Percentiles rank a stretch among this genome's conserved stretches.
Conservation (phyloP, 2,797 vertebrate genomes). For the Bradypus variegatus region DNA sequence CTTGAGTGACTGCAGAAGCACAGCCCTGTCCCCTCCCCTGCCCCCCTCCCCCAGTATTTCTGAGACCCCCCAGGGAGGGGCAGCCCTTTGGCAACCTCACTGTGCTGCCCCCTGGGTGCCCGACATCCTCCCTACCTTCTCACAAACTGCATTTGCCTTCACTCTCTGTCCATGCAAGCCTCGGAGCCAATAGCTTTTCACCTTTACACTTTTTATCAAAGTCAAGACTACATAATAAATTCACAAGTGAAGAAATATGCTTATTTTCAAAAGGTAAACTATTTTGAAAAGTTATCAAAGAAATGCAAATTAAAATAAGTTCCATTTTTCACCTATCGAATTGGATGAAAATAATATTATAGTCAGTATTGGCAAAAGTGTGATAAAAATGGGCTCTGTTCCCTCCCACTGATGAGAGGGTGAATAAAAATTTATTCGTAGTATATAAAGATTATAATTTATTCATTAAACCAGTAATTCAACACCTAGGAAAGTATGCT, state of each 20-base stretch:
- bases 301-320: slow-evolving; percentile 49
- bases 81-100: no score
- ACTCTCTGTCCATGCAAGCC: not conserved
- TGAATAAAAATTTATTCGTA: not conserved
- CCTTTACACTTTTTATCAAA: slow-evolving; percentile 29
- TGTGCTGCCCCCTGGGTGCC: not conserved
- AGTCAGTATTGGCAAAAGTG: not conserved
- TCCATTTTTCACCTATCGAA: not conserved
- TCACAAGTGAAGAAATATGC: slow-evolving; percentile 27
- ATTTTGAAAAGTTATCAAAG: slow-evolving; percentile 32
- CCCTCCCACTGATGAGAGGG: not conserved
- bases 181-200: not conserved
- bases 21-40: not conserved
- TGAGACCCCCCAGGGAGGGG: not conserved
- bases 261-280: slow-evolving; percentile 59
- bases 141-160: not conserved
- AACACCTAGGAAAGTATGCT: not conserved
- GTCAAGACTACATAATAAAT: slow-evolving; percentile 36
- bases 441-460: not conserved
- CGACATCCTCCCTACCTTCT: rapidly evolving
- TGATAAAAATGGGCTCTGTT: not conserved
- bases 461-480: not conserved
- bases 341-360: slow-evolving; percentile 22
- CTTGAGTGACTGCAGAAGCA: not conserved
- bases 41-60: not conserved